These are phyloP conservation scores for Andricus curvator DNA, from an alignment of 2,888 invertebrate species.

Conservation along the genomic window DNA sequence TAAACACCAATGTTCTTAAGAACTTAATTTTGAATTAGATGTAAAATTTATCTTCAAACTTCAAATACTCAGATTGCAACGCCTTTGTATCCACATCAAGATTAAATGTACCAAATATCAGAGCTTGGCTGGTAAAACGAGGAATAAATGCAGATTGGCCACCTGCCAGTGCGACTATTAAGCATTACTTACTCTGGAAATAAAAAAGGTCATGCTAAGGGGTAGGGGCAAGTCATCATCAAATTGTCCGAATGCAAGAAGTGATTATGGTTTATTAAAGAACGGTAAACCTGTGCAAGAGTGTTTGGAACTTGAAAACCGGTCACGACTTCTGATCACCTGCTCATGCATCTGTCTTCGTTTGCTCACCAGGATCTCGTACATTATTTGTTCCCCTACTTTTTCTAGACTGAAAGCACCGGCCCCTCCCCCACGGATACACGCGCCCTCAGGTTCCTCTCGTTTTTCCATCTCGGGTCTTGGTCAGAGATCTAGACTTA, in stretches of 20 bases:
- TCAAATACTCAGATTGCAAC: not conserved
- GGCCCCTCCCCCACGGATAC: slow-evolving; percentile 24
- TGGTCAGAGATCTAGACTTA: slow-evolving; percentile 25
- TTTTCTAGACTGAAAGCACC: not conserved
- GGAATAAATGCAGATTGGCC: not conserved
- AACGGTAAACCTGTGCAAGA: slow-evolving; percentile 1
- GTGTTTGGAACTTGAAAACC: slow-evolving; percentile 6
- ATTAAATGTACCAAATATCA: not conserved
- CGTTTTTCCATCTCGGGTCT: slow-evolving; percentile 6
- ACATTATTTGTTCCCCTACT: not conserved
- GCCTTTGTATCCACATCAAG: not conserved
- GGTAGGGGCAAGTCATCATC: not conserved
- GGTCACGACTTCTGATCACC: slow-evolving; percentile 33
- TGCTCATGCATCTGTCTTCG: slow-evolving; percentile 28
- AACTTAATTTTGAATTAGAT: too few relatives aligned
- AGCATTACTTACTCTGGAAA: not conserved
- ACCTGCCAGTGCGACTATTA: not conserved
- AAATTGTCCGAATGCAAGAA: not conserved
- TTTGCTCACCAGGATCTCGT: slow-evolving; percentile 11
- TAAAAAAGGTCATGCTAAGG: not conserved
- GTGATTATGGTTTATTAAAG: slow-evolving; percentile 22
- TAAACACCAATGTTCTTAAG: too few relatives aligned
- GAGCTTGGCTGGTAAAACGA: not conserved
- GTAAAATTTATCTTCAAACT: too few relatives aligned
- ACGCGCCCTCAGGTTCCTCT: slow-evolving; percentile 21